Conservation (phyloP, 2,888 invertebrate genomes). For the Herminia tarsipennalis region DNA sequence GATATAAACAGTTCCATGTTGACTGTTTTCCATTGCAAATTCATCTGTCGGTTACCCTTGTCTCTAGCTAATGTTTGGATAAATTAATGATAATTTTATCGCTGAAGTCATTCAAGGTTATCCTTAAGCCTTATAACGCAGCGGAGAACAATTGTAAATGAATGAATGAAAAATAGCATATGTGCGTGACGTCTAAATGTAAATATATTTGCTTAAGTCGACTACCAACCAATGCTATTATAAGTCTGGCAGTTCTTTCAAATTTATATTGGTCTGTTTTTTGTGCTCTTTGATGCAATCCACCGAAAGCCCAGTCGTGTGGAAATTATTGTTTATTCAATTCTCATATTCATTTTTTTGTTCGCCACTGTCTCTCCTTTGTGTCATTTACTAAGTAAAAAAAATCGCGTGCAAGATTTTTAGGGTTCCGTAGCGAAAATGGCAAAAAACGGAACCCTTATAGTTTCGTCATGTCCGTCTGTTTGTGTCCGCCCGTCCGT, state of each 20-base stretch:
- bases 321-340: slow-evolving; percentile 24
- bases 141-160: slow-evolving; percentile 3
- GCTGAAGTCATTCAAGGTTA: slow-evolving; percentile 9
- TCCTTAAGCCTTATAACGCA: too few relatives aligned
- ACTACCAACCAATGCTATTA: slow-evolving; percentile 10
- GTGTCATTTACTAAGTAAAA: too few relatives aligned
- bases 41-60: slow-evolving; percentile 15
- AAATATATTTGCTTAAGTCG: slow-evolving; percentile 17
- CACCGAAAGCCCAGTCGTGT: slow-evolving; percentile 11
- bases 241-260: slow-evolving; percentile 1
- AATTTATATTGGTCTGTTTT: slow-evolving; percentile 1
- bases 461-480: too few relatives aligned
- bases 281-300: slow-evolving; percentile 7
- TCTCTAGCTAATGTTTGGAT: slow-evolving; percentile 10
- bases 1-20: not conserved
- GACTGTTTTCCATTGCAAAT: slow-evolving; percentile 25
- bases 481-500: too few relatives aligned
- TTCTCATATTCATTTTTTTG: slow-evolving; percentile 14
- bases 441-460: too few relatives aligned
- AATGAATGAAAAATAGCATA: slow-evolving; percentile 9
- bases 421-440: too few relatives aligned
- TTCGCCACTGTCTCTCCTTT: slow-evolving; percentile 13
- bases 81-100: slow-evolving; percentile 12
- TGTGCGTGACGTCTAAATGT: slow-evolving; percentile 16
- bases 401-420: slow-evolving; percentile 3